phyloP scores from a whole-genome alignment of 2,888 invertebrate genomes.

The Willowsia nigromaculata region DNA sequence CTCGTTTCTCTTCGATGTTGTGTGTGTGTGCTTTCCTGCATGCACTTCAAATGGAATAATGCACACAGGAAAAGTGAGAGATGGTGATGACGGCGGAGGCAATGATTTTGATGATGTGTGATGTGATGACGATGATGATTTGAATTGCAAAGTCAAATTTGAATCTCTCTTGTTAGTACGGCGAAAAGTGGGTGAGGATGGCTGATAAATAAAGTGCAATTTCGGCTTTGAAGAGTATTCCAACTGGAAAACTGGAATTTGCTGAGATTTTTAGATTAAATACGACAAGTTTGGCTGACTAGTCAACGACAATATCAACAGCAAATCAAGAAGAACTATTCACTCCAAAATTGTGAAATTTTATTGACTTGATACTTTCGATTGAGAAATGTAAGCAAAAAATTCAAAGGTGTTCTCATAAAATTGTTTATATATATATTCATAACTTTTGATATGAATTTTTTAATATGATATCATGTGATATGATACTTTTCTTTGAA shows the following conservation, averaged over 20 bases:
- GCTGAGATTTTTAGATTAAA: not conserved
- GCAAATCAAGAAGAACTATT: no score
- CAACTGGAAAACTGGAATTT: not conserved
- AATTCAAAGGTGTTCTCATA: no score
- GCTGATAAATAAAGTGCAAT: not conserved
- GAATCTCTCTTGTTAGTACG: not conserved
- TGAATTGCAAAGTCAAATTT: constrained; percentile 62
- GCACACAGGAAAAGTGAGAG: not conserved
- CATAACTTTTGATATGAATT: no score
- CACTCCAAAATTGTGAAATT: no score
- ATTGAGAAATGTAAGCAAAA: no score
- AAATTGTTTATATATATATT: no score
- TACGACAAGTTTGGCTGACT: not conserved
- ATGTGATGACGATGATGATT: constrained; percentile 40
- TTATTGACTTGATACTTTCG: no score
- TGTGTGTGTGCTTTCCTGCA: not conserved
- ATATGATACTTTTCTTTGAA: no score
- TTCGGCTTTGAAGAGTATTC: not conserved
- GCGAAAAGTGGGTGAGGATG: not conserved
- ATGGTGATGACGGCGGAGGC: not conserved
- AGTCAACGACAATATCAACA: not conserved
- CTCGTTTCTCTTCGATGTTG: not conserved
- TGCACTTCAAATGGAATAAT: constrained; percentile 17
- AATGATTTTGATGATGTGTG: constrained; percentile 27
- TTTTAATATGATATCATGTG: no score